phyloP scores from a whole-genome alignment of 2,888 invertebrate species.

The Stenchaetothrips biformis region DNA sequence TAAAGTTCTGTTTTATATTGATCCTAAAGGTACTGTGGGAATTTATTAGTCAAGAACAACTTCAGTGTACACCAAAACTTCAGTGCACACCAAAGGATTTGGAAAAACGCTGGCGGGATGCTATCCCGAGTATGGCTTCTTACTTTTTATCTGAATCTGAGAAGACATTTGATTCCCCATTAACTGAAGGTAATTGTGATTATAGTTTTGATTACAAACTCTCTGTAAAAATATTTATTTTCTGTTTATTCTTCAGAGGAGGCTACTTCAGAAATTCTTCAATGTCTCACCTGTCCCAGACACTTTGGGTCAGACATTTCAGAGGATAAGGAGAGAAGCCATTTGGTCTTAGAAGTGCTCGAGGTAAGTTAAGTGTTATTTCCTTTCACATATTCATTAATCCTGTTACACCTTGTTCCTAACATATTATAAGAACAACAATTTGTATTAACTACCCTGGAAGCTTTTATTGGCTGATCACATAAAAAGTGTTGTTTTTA shows the following conservation, averaged over 20 bases:
- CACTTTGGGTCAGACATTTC: background rate
- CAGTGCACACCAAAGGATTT: background rate
- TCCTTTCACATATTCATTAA: background rate
- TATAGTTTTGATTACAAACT: background rate
- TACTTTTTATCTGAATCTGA: background rate
- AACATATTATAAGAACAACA: background rate
- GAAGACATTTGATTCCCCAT: background rate
- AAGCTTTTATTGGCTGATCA: background rate
- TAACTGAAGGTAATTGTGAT: background rate
- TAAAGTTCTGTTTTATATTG: background rate
- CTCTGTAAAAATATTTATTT: background rate
- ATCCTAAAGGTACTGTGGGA: background rate
- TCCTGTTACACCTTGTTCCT: background rate
- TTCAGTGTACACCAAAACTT: background rate
- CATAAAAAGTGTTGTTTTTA: background rate
- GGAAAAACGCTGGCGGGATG: background rate
- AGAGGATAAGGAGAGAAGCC: background rate
- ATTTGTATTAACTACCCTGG: background rate
- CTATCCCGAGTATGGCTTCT: background rate
- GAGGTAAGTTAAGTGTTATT: background rate
- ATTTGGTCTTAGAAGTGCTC: background rate
- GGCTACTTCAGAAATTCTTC: background rate
- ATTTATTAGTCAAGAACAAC: background rate
- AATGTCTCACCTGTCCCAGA: background rate
- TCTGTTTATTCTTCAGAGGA: background rate